phyloP scores from a whole-genome alignment of 2,888 invertebrate genomes.

The Trachelus stipa region DNA sequence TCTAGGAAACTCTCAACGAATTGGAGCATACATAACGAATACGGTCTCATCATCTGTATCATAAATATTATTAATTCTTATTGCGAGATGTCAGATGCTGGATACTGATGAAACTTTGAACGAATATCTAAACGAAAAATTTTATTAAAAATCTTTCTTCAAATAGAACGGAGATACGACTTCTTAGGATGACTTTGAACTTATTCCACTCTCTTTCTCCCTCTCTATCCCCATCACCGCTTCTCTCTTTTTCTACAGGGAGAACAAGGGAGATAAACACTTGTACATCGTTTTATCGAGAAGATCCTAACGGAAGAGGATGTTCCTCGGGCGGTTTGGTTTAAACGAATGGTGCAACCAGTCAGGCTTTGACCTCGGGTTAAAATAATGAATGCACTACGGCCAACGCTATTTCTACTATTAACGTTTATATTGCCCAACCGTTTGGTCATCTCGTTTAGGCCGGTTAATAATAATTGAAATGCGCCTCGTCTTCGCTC shows the following conservation, averaged over 20 bases:
- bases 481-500: neutral
- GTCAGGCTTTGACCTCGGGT: neutral
- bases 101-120: neutral
- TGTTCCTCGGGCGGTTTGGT: neutral
- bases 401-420: neutral
- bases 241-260: neutral
- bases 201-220: neutral
- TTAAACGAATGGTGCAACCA: neutral
- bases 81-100: neutral
- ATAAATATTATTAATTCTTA: neutral
- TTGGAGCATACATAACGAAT: conserved; percentile 16
- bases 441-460: neutral
- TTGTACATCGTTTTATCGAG: neutral
- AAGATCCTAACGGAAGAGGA: neutral
- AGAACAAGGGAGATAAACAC: neutral
- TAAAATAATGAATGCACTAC: neutral
- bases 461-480: neutral
- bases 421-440: neutral
- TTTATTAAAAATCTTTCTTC: neutral
- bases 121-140: neutral
- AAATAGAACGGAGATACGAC: neutral
- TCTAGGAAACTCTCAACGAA: conserved; percentile 19
- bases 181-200: neutral
- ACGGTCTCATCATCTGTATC: neutral
- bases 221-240: neutral